Evolutionary conservation across 2,113 vertebrate species (phyloP), one percentile per base, ranked within the genome.

Genomic region (Cyprinodon brontotheroides): DNA sequence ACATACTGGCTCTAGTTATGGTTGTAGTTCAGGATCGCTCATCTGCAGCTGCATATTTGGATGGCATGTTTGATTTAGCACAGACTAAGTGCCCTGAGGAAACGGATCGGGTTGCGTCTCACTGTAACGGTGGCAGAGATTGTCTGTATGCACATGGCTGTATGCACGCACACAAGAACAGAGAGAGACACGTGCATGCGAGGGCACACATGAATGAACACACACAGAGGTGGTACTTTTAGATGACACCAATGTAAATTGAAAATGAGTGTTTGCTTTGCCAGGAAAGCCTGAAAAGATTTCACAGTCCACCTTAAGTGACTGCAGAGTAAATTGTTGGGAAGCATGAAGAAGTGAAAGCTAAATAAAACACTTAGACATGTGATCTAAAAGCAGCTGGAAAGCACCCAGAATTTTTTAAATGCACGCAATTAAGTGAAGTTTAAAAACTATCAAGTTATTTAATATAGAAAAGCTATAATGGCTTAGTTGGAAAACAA

Each of bases 51-150:
- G 75, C 77, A 84, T 84, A 82, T 81, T 87, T 88, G 70, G 81
- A 70, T 88, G 87, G 80, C 82, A 82, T 39, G 60, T 88, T 85
- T 88, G 76, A 88, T 83, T 85, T 80, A 86, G 45, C 71, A 73
- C 80, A 86, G 86, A 84, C 82, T 73, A 89, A 77, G 74, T 71
- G 68, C 76, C 86, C 77, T 70, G 65, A 74, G 72, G 80, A 62
- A 71, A 76, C 14, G 10, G 65, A 78, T 77, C 72, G 43, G 57
- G 72, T 73, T 72, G 61, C 62, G 79, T 71, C 75, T 61, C 47
- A 8, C 60, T 65, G 66, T 40, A 72, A n/a, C n/a, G 39, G 70
- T 50, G 71, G 76, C 64, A 68, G 47, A 43, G 57, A 47, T 14
- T 70, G 40, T 80, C 62, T 65, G 47, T 62, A 69, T 68, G 78